These are phyloP conservation scores for Caerostris darwini DNA, from an alignment of 1,140 invertebrate species.

Conservation along the genomic window DNA sequence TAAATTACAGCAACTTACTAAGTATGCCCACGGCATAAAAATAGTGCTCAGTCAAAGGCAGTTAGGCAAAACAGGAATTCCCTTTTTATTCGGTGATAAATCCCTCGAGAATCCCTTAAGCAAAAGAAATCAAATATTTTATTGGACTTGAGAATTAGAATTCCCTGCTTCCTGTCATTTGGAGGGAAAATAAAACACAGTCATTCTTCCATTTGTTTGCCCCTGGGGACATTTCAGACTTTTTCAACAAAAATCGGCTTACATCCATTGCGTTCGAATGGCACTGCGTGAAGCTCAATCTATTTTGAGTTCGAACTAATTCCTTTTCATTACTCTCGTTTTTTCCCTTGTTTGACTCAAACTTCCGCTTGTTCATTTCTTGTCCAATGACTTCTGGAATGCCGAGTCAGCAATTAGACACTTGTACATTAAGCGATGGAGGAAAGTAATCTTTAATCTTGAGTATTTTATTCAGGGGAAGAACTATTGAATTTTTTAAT, in stretches of 20 bases:
- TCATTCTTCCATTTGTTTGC: constrained; percentile 15
- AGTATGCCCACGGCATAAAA: neutral
- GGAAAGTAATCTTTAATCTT: neutral
- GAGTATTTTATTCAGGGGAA: neutral
- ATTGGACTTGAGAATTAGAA: constrained; percentile 33
- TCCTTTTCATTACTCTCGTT: neutral
- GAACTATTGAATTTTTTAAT: no score
- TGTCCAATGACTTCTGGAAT: constrained; percentile 13
- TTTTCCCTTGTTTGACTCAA: constrained; percentile 35
- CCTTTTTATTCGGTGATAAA: neutral
- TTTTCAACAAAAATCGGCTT: constrained; percentile 16
- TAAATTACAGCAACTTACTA: neutral
- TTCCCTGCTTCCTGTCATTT: constrained; percentile 10
- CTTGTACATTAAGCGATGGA: neutral
- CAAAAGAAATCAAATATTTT: constrained; percentile 31
- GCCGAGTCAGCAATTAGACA: constrained; percentile 11
- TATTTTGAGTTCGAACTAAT: constrained; percentile 48
- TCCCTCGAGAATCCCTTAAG: neutral
- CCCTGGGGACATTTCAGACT: neutral
- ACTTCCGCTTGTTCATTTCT: constrained; percentile 49
- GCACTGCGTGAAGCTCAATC: constrained; percentile 36
- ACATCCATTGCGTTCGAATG: neutral
- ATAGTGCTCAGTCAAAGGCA: neutral
- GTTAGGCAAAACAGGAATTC: neutral
- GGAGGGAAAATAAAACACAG: neutral